Percentiles rank a stretch among this genome's conserved stretches.
Conservation (phyloP, 2,888 invertebrate genomes). For the Oscheius sp. region DNA sequence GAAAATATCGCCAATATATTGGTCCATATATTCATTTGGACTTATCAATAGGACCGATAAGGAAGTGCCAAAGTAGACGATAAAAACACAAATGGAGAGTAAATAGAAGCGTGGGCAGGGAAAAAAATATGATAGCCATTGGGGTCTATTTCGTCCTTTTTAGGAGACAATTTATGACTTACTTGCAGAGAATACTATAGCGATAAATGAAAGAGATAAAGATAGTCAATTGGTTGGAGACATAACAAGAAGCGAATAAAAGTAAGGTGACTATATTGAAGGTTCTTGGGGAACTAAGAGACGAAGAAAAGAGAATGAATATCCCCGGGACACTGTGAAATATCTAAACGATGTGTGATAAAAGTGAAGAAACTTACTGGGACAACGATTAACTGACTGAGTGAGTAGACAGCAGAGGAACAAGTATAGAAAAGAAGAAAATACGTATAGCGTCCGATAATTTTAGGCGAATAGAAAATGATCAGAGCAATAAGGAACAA, state of each 20-base stretch:
- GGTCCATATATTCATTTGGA: background rate
- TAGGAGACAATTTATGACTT: background rate
- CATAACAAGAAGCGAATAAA: background rate
- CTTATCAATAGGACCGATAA: background rate
- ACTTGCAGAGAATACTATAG: background rate
- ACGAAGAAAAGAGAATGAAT: background rate
- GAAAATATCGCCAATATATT: background rate
- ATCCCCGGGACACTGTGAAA: background rate
- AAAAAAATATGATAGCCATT: background rate
- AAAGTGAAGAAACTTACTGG: background rate
- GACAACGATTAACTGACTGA: background rate
- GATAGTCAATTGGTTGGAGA: background rate
- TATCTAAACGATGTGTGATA: background rate
- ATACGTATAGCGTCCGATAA: conserved; percentile 9
- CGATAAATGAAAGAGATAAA: conserved; percentile 4
- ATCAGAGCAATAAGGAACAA: background rate
- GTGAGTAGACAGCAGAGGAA: background rate
- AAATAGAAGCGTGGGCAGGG: background rate
- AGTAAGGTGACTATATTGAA: background rate
- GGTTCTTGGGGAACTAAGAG: background rate
- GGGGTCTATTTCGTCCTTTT: background rate
- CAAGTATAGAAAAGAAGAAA: background rate
- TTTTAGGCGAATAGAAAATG: background rate
- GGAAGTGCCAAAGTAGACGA: too few relatives aligned
- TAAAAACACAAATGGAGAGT: background rate